Base-by-base conservation (phyloP, 1,140 invertebrate species). In the Ylistrum balloti region DNA sequence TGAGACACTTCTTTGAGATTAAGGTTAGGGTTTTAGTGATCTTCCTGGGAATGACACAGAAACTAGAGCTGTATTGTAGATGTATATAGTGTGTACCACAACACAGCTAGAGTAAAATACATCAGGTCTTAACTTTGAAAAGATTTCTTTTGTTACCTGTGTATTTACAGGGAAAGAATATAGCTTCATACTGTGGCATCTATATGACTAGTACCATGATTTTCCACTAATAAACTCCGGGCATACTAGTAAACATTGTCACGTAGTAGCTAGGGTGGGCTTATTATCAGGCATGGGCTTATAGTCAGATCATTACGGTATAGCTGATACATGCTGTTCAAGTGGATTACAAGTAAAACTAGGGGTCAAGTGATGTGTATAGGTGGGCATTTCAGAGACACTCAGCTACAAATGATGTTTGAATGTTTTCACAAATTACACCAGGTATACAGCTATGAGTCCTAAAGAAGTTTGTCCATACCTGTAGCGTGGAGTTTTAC, bases 351-450 rank as follows among this genome's bases (percentile, higher is more conserved):
- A 5, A 74, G 56, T 74, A 28, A 74, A 74, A 74, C n/a, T 5
- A n/a, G 22, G n/a, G 56, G 56, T 74, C 56, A 74, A 74, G 56
- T 74, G 56, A 74, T 28, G 15, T 74, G n/a, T 74, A 28, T 74
- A 74, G n/a, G 56, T 74, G 28, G 28, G 56, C 5, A 28, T 74
- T 74, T 74, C 22, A 74, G 22, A 74, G 22, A 74, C 56, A 74
- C 22, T 74, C n/a, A 5, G 28, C 56, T n/a, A n/a, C n/a, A 28
- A n/a, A 28, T 74, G n/a, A 74, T 45, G 56, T 74, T 74, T 28
- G 56, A 74, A 74, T 28, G 56, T 74, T 74, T 74, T 74, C n/a
- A 74, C 56, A 28, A 74, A 74, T 74, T n/a, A 74, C 56, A 74
- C 28, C 56, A 74, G 15, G 5, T 48, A 48, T 74, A 74, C 56